These are phyloP conservation scores for Pandemis heparana DNA, from an alignment of 2,888 invertebrate species.

Conservation along the genomic window DNA sequence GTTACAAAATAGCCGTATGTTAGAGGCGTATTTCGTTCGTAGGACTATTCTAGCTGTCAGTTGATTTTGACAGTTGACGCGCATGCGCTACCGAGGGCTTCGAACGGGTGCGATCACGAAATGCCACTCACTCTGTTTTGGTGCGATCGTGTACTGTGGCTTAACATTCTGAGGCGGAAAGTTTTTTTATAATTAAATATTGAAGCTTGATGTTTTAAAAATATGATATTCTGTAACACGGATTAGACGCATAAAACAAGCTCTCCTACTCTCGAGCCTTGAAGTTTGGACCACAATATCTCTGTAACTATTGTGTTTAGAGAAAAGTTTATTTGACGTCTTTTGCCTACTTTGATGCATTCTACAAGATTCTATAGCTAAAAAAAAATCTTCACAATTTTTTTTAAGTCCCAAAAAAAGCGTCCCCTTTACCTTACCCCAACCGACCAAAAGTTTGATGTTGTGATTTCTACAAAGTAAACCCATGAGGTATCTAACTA, in stretches of 20 bases:
- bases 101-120: constrained; percentile 42
- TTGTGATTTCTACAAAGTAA: neutral
- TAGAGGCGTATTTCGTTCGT: constrained; percentile 44
- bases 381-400: too few relatives aligned
- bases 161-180: constrained; percentile 37
- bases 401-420: too few relatives aligned
- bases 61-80: constrained; percentile 78
- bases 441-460: neutral
- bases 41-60: constrained; percentile 56
- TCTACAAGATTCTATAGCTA: too few relatives aligned
- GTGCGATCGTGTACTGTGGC: constrained; percentile 43
- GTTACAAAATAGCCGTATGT: neutral
- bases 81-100: constrained; percentile 66
- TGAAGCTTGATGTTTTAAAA: constrained; percentile 15
- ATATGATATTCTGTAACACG: neutral
- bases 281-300: too few relatives aligned
- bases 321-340: too few relatives aligned
- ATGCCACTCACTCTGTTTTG: constrained; percentile 51
- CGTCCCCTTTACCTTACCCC: too few relatives aligned
- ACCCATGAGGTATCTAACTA: too few relatives aligned
- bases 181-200: constrained; percentile 33
- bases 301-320: too few relatives aligned
- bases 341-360: too few relatives aligned
- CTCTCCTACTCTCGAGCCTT: too few relatives aligned
- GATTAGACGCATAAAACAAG: too few relatives aligned